Base-by-base conservation (phyloP, 2,888 invertebrate genomes). In the Aspidiotus destructor region DNA sequence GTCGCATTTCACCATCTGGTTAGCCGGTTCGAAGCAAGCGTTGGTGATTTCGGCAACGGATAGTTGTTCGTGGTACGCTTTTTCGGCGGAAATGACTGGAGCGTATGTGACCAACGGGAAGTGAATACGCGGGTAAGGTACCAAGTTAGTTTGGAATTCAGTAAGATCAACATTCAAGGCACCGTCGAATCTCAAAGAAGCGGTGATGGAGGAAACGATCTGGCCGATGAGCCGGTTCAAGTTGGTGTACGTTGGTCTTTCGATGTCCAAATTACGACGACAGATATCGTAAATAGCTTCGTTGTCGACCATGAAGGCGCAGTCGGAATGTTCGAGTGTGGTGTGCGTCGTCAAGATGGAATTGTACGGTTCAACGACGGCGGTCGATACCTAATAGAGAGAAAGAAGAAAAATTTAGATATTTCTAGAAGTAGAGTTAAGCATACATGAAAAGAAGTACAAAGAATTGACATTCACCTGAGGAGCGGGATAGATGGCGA, bases 321-420 rank as follows among this genome's bases (percentile, higher is more conserved):
- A 95, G 82, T 94, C 94, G 0, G 92, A 92, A 79, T 94, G 95
- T 79, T 95, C 94, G 75, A 89, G 80, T 70, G 95, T 95, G 68
- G 95, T 96, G 81, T 96, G 96, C 71, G 96, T 96, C 76, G 94
- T 95, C 76, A 96, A 82, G 77, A 96, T 93, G 0, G 95, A 93
- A 82, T 96, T 96, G 86, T 96, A 96, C 41, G 96, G 96, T 79
- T 96, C 96, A n/a, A 96, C 96, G 55, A 90, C 90, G 70, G 90
- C 90, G 48, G 90, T 90, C 73, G 90, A 90, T 57, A 90, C 87
- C 78, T 88, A 87, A n/a, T 81, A 63, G 13, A 68, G 54, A 60
- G 48, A 15, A 61, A 17, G 82, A 70, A 11, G 41, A 13, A 8
- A 9, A 8, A 63, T 58, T 15, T 53, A 28, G 28, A 28, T 28